Conservation (phyloP, 2,888 invertebrate species). For the Phortica okadai region DNA sequence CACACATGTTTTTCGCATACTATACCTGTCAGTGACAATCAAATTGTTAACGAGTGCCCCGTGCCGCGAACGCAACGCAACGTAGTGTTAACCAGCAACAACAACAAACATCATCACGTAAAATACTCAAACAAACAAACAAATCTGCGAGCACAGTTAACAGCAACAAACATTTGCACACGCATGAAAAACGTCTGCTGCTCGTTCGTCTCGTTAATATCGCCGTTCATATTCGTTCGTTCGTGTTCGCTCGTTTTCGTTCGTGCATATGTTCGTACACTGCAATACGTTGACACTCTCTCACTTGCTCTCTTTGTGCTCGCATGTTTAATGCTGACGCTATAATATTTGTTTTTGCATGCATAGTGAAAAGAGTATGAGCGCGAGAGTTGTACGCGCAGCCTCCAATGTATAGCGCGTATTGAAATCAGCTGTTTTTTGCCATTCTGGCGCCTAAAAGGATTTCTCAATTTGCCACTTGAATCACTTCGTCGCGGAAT, state of each 20-base stretch:
- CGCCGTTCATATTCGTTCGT: no score
- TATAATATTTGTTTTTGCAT: background rate
- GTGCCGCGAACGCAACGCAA: no score
- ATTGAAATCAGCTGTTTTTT: slow-evolving; percentile 44
- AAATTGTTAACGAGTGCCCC: no score
- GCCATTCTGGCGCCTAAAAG: slow-evolving; percentile 50
- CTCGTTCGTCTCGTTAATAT: no score
- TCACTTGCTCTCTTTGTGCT: background rate
- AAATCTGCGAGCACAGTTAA: background rate
- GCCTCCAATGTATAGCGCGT: slow-evolving; percentile 42
- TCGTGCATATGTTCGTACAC: no score
- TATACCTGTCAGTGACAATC: no score
- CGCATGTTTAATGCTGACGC: background rate
- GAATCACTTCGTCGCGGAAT: slow-evolving; percentile 60
- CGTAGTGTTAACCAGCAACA: no score
- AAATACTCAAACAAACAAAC: background rate
- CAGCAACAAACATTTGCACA: background rate
- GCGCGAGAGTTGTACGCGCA: slow-evolving; percentile 49
- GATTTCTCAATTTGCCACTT: slow-evolving; percentile 55
- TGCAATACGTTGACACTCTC: background rate
- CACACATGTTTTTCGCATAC: no score
- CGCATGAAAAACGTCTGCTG: no score
- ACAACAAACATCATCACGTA: background rate
- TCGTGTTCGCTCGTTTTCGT: no score
- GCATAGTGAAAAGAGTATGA: slow-evolving; percentile 16